Conservation (phyloP, 2,888 invertebrate genomes). For the Tupiocoris notatus region DNA sequence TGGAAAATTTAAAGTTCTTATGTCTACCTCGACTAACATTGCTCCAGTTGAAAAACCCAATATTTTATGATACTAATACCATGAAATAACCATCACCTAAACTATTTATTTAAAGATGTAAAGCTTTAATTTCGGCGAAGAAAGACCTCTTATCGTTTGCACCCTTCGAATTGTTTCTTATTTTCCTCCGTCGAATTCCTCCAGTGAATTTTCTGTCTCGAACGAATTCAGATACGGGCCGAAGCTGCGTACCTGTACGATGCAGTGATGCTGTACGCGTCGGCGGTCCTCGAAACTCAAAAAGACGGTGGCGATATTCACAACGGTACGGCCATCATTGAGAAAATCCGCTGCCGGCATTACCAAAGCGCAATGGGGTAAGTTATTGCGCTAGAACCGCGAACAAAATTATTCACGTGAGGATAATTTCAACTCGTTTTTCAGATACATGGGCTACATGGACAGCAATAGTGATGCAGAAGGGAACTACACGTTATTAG, state of each 20-base stretch:
- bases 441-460: conserved; percentile 85
- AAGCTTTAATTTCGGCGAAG: background rate
- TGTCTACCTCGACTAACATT: too few species aligned
- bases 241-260: conserved; percentile 93
- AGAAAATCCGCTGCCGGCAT: conserved; percentile 71
- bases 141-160: background rate
- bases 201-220: too few species aligned
- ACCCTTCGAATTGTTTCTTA: background rate
- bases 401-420: too few species aligned
- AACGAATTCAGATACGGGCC: conserved; percentile 75
- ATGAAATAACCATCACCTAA: too few species aligned
- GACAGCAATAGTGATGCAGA: conserved; percentile 90
- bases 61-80: too few species aligned
- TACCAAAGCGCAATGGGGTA: conserved; percentile 86
- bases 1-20: too few species aligned
- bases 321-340: conserved; percentile 80
- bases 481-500: conserved; percentile 88
- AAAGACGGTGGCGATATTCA: conserved; percentile 66
- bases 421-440: background rate
- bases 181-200: too few species aligned
- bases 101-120: too few species aligned
- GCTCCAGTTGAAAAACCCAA: too few species aligned
- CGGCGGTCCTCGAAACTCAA: conserved; percentile 72
- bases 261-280: conserved; percentile 87
- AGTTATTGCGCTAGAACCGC: too few species aligned